phyloP scores from a whole-genome alignment of 2,888 invertebrate species.

The Orchesella flavescens region DNA sequence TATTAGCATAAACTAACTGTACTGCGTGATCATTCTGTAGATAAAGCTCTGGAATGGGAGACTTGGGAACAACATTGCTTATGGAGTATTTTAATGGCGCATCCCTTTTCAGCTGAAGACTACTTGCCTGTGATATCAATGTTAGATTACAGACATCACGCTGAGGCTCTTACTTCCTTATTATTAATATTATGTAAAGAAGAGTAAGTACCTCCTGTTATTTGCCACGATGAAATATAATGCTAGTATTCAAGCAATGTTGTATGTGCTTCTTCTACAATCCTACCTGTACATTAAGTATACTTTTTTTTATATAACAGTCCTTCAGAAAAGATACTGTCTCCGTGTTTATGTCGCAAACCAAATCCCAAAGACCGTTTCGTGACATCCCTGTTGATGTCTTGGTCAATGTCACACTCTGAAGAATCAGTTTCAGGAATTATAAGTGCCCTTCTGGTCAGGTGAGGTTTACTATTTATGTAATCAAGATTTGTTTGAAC shows the following conservation, averaged over 20 bases:
- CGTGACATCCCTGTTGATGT: constrained; percentile 91
- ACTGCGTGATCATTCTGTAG: constrained; percentile 39
- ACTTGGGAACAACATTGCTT: constrained; percentile 97
- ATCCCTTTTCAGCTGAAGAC: constrained; percentile 93
- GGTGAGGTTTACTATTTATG: constrained; percentile 48
- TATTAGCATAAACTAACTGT: background rate
- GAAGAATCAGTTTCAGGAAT: constrained; percentile 78
- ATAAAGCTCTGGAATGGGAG: constrained; percentile 89
- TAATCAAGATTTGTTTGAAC: background rate
- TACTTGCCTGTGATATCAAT: constrained; percentile 87
- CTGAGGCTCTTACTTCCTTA: constrained; percentile 93
- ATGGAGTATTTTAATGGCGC: constrained; percentile 96
- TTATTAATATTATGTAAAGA: constrained; percentile 93
- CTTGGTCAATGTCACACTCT: constrained; percentile 95
- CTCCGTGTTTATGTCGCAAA: constrained; percentile 86
- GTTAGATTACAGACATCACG: constrained; percentile 87
- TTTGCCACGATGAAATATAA: background rate
- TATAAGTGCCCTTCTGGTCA: constrained; percentile 74
- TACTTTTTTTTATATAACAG: constrained; percentile 74
- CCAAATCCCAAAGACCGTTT: constrained; percentile 86
- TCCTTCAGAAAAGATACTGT: constrained; percentile 88
- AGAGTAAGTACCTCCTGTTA: constrained; percentile 77
- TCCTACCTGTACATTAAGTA: too few relatives aligned
- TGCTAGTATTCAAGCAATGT: background rate
- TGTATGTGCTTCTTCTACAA: too few relatives aligned